A percentile compares a stretch with the other conserved stretches of the same genome.
Conservation (phyloP, 1,140 invertebrate species). For the Drosophila tani region DNA sequence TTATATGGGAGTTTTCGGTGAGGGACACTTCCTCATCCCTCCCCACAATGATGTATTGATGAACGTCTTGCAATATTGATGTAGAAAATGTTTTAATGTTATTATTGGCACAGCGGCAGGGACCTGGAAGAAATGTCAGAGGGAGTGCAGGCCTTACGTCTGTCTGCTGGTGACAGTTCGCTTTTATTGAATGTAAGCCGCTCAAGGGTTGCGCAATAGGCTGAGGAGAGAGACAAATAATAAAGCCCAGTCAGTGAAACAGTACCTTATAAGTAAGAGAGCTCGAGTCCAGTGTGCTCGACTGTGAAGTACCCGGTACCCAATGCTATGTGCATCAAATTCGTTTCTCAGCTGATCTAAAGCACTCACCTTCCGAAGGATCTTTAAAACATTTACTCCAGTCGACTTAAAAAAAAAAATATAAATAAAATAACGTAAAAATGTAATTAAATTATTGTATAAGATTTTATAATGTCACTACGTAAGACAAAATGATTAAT, state of each 20-base stretch:
- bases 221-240: not conserved
- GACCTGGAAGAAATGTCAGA: not conserved
- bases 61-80: constrained; percentile 81
- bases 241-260: not conserved
- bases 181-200: constrained; percentile 76
- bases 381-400: too few relatives aligned
- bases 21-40: not conserved
- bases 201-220: constrained; percentile 67
- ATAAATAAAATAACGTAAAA: too few relatives aligned
- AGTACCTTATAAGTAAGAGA: too few relatives aligned
- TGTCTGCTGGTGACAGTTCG: constrained; percentile 71
- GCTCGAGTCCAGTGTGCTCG: too few relatives aligned
- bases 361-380: too few relatives aligned
- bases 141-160: constrained; percentile 4
- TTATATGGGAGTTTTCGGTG: constrained; percentile 8
- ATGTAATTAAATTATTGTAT: too few relatives aligned
- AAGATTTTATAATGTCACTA: too few relatives aligned
- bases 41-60: constrained; percentile 68
- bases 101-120: constrained; percentile 59
- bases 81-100: constrained; percentile 81
- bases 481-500: too few relatives aligned
- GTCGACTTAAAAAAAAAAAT: too few relatives aligned
- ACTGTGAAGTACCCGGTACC: too few relatives aligned
- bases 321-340: too few relatives aligned
- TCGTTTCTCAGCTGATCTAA: too few relatives aligned